These are phyloP conservation scores for Brachionus plicatilis DNA, from an alignment of 1,140 invertebrate species.

Conservation along the genomic window DNA sequence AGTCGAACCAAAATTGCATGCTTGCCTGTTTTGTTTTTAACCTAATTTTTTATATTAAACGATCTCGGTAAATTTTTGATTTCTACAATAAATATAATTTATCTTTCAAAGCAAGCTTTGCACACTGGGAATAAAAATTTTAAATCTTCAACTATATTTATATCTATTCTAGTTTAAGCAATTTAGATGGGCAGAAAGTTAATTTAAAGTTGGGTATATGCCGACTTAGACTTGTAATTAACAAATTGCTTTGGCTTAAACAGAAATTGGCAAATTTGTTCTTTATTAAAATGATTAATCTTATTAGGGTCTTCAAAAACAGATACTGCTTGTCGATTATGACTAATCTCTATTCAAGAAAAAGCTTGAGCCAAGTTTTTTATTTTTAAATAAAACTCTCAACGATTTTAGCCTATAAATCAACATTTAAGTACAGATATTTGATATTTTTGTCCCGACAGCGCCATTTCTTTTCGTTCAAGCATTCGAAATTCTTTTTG, in stretches of 20 bases:
- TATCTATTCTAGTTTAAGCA: neutral
- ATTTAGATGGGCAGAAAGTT: neutral
- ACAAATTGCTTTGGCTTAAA: neutral
- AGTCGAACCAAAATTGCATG: neutral
- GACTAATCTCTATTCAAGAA: neutral
- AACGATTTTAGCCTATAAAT: neutral
- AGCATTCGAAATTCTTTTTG: neutral
- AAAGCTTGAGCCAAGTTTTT: neutral
- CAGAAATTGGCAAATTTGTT: neutral
- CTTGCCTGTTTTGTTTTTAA: slow-evolving; percentile 1
- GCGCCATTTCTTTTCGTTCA: neutral
- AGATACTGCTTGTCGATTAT: neutral
- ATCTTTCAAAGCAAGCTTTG: neutral
- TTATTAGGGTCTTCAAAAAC: neutral
- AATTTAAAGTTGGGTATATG: neutral
- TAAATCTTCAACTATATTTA: neutral
- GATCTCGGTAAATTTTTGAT: neutral
- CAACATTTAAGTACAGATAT: neutral
- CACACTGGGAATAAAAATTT: neutral
- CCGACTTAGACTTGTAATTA: neutral
- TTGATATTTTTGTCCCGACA: neutral
- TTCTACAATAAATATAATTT: neutral
- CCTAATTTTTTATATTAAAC: neutral
- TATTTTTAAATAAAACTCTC: neutral
- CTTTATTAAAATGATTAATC: neutral